Percentiles rank a stretch among this genome's conserved stretches.
Conservation (phyloP, 2,888 invertebrate genomes). For the Glyphotaelius pellucidus region DNA sequence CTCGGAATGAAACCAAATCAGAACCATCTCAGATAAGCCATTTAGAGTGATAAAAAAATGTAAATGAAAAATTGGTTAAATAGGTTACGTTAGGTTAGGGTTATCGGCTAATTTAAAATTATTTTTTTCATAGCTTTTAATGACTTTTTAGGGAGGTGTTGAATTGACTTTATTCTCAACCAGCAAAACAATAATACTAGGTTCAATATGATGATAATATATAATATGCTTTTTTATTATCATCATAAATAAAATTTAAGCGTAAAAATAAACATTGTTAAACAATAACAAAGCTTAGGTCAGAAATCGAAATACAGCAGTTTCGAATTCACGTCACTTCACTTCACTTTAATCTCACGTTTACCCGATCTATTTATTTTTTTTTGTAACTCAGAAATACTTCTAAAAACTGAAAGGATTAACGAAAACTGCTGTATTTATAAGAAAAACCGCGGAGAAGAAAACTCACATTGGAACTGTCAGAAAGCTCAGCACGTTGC, state of each 20-base stretch:
- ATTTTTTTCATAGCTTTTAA: too few species aligned
- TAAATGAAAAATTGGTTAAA: too few species aligned
- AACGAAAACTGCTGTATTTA: not conserved
- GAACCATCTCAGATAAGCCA: too few species aligned
- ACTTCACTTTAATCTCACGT: not conserved
- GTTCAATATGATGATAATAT: not conserved
- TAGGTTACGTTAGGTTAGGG: too few species aligned
- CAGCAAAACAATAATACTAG: not conserved
- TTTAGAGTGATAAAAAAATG: too few species aligned
- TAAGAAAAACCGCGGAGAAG: constrained; percentile 39
- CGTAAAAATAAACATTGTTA: not conserved
- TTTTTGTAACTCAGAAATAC: not conserved
- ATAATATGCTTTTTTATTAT: not conserved
- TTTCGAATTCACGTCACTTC: not conserved
- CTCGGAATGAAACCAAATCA: too few species aligned
- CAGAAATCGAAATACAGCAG: not conserved
- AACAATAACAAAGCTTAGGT: not conserved
- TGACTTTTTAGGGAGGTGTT: too few species aligned
- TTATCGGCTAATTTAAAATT: too few species aligned
- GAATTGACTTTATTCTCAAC: too few species aligned
- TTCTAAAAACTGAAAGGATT: not conserved
- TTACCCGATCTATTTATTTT: not conserved
- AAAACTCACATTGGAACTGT: constrained; percentile 50
- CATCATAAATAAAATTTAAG: not conserved
- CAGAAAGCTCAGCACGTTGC: constrained; percentile 32